Percentiles rank a stretch among this genome's conserved stretches.
Conservation (phyloP, 37 sponge, comb jelly and placozoan species). For the Beroe ovata region DNA sequence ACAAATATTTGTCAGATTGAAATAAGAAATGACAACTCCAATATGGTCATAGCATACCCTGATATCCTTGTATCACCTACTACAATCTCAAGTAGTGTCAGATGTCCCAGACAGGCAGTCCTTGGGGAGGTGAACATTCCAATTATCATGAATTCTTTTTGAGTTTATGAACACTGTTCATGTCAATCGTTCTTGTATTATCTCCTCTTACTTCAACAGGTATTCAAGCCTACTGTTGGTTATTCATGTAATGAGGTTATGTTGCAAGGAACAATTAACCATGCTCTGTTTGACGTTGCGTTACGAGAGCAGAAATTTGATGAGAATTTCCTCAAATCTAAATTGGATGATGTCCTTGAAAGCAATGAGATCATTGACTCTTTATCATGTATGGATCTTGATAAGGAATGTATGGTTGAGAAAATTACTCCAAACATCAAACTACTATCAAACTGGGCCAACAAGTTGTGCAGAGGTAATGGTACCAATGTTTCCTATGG, state of each 20-base stretch:
- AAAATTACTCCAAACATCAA: neutral
- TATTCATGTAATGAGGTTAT: constrained; percentile 42
- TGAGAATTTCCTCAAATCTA: neutral
- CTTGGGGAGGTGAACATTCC: constrained; percentile 47
- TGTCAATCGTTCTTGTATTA: neutral
- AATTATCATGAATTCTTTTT: no score
- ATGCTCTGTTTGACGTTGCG: constrained; percentile 33
- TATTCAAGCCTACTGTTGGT: constrained; percentile 41
- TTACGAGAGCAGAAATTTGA: neutral
- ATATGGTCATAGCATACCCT: constrained; percentile 23
- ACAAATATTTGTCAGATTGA: constrained; percentile 6
- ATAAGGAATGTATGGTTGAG: constrained; percentile 15
- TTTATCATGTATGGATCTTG: neutral
- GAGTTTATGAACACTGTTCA: neutral
- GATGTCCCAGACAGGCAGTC: constrained; percentile 44
- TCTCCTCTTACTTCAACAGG: neutral
- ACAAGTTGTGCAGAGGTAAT: neutral
- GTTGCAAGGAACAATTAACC: constrained; percentile 41
- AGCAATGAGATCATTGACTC: constrained; percentile 22
- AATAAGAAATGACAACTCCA: constrained; percentile 20
- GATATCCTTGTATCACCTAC: constrained; percentile 40
- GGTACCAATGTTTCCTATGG: constrained; percentile 13
- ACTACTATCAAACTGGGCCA: neutral
- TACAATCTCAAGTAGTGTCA: constrained; percentile 38
- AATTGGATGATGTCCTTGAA: neutral